These are phyloP conservation scores for Dorcus hopei DNA, from an alignment of 2,888 invertebrate species.

Conservation along the genomic window DNA sequence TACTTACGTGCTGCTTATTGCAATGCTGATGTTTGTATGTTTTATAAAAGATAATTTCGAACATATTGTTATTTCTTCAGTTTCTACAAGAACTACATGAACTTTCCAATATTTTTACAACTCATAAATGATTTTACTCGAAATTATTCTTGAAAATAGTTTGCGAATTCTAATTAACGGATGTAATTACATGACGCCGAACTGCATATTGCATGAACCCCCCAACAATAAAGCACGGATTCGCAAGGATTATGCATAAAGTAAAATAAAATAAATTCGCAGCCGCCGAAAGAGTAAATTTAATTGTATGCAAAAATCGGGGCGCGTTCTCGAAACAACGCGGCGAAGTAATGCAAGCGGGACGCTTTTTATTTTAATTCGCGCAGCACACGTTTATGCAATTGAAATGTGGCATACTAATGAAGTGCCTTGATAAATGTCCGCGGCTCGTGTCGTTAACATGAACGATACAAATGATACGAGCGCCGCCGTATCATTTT, in stretches of 20 bases:
- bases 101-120: too few relatives aligned
- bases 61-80: too few relatives aligned
- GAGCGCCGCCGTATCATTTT: neutral
- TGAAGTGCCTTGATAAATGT: conserved; percentile 13
- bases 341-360: neutral
- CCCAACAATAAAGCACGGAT: neutral
- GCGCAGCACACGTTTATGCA: conserved; percentile 6
- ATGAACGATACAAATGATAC: neutral
- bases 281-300: neutral
- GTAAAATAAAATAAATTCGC: neutral
- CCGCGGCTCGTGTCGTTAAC: conserved; percentile 2
- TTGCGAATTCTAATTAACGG: neutral
- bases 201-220: neutral
- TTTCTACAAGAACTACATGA: too few relatives aligned
- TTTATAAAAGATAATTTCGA: too few relatives aligned
- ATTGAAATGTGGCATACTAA: conserved; percentile 9
- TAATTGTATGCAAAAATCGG: conserved; percentile 1
- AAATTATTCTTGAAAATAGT: too few relatives aligned
- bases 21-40: too few relatives aligned
- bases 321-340: neutral
- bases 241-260: neutral
- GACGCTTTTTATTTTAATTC: conserved; percentile 11
- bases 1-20: too few relatives aligned
- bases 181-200: neutral
- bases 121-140: too few relatives aligned